Base-by-base conservation (phyloP, 2,113 vertebrate genomes). In the Tamias sibiricus region DNA sequence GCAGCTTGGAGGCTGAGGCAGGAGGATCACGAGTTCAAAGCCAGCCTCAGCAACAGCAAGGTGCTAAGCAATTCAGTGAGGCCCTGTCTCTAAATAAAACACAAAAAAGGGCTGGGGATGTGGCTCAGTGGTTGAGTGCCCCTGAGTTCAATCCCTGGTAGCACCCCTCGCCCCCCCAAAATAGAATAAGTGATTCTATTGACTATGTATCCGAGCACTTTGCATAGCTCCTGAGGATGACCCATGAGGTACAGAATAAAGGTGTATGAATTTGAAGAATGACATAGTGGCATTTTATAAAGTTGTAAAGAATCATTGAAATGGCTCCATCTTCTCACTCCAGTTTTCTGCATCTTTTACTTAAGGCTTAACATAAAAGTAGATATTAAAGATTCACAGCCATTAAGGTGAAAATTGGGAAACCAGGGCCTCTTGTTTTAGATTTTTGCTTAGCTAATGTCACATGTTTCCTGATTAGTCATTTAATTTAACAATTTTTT, bases 391-490 rank as follows among this genome's bases (percentile, higher is more conserved):
- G 68, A 86, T 32, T 86, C 13, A 24, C 42, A 83, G 6, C 5
- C 22, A 52, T 22, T 75, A 86, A 77, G 26, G 8, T 87, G 6
- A 6, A 57, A 69, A 7, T 11, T 83, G 44, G 40, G 16, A 42
- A 5, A 47, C n/a, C 20, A n/a, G 17, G 8, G 13, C 24, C 7
- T 62, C 12, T 59, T 87, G 42, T 19, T 93, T 49, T 52, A 84
- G 87, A 94, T 47, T 47, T 77, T 83, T 95, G 8, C 37, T 79
- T n/a, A n/a, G 32, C 32, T 95, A 87, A 28, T 81, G n/a, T 71
- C 54, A 66, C 14, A 32, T 75, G 90, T 44, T 89, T 72, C 11
- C n/a, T 92, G 5, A 75, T 95, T 83, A 72, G 72, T 87, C 72
- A 82, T 35, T 66, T 10, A 90, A 92, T 87, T 87, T 22, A 77